Evolutionary conservation across 2,888 invertebrate genomes (phyloP).

Genomic region (Scaptomyza flava): DNA sequence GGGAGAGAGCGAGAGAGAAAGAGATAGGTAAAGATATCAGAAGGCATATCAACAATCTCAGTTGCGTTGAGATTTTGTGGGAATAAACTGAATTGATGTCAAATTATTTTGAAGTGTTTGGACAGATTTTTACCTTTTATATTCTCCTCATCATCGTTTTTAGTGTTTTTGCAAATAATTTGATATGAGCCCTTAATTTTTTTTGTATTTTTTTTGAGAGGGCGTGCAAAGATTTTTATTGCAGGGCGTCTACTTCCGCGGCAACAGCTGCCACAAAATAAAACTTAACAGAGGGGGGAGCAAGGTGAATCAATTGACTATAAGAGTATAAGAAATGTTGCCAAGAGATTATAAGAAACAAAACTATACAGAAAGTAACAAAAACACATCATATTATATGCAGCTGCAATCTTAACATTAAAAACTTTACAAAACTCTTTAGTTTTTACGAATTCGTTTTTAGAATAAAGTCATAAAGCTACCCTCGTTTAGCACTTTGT

Average conservation of each 20-base stretch:
- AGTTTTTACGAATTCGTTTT: background rate
- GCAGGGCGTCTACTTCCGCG: slow-evolving; percentile 73
- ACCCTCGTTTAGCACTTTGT: slow-evolving; percentile 39
- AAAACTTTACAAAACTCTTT: background rate
- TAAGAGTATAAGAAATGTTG: background rate
- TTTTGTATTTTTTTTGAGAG: background rate
- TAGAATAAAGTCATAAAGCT: slow-evolving; percentile 10
- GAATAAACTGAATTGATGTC: slow-evolving; percentile 81
- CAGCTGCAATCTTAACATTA: background rate
- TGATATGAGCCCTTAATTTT: slow-evolving; percentile 57
- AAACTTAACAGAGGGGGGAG: background rate
- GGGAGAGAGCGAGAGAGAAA: background rate
- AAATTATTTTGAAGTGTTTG: slow-evolving; percentile 84
- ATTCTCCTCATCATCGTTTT: background rate
- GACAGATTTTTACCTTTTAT: slow-evolving; percentile 74
- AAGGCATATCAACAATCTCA: slow-evolving; percentile 36
- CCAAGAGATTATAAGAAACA: background rate
- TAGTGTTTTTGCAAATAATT: slow-evolving; percentile 62
- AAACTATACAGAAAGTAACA: background rate
- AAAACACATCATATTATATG: background rate
- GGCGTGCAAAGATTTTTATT: slow-evolving; percentile 57
- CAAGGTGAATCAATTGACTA: background rate
- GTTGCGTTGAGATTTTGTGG: slow-evolving; percentile 69
- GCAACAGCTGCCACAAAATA: slow-evolving; percentile 59
- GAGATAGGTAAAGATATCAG: slow-evolving; percentile 24